Evolutionary conservation across 2,888 invertebrate genomes (phyloP).

Genomic region (Margaritifera margaritifera): DNA sequence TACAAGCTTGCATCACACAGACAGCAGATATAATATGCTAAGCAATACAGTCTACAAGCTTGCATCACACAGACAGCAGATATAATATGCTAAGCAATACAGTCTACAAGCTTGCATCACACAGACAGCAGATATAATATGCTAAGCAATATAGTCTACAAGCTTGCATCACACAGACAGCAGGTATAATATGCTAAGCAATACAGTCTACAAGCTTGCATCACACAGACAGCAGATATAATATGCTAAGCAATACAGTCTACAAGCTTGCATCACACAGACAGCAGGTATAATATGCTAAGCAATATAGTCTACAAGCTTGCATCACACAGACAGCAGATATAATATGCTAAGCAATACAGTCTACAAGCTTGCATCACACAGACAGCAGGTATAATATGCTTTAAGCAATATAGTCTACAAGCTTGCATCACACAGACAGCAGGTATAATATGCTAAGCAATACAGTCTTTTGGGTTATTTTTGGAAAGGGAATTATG

Average conservation of each 20-base stretch:
- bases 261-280: conserved; percentile 37
- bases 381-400: conserved; percentile 46
- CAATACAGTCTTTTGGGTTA: too few relatives aligned
- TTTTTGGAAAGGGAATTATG: too few relatives aligned
- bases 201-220: conserved; percentile 36
- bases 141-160: conserved; percentile 36
- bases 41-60: conserved; percentile 30
- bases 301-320: conserved; percentile 36
- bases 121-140: conserved; percentile 46
- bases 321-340: conserved; percentile 40
- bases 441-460: too few relatives aligned
- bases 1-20: conserved; percentile 36
- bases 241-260: too few relatives aligned
- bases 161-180: conserved; percentile 38
- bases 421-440: conserved; percentile 36
- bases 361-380: conserved; percentile 32
- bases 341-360: too few relatives aligned
- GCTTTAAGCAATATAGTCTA: too few relatives aligned
- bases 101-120: conserved; percentile 32
- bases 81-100: too few relatives aligned
- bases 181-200: too few relatives aligned
- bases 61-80: conserved; percentile 40
- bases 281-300: conserved; percentile 47
- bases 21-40: conserved; percentile 28
- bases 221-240: conserved; percentile 43